These are phyloP conservation scores for Sitta carolinensis DNA, from an alignment of 2,797 vertebrate species.

Conservation along the genomic window DNA sequence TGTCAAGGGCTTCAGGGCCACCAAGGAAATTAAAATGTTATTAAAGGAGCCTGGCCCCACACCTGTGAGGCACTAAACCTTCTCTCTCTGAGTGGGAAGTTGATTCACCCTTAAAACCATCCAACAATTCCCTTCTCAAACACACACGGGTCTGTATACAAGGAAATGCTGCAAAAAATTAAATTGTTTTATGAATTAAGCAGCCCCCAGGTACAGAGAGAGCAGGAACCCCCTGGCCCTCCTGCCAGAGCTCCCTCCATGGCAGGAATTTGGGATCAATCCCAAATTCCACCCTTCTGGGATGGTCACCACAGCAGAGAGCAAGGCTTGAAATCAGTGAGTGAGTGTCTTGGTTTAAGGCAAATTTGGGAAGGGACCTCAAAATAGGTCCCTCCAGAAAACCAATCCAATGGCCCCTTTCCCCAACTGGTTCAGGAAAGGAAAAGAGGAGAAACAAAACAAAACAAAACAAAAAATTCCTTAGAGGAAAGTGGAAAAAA, in stretches of 20 bases:
- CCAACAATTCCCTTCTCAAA: neutral
- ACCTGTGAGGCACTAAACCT: neutral
- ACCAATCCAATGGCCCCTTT: too few species aligned
- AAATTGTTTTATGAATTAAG: fast-evolving
- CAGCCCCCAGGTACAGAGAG: fast-evolving
- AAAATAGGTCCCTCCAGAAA: too few species aligned
- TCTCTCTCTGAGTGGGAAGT: neutral
- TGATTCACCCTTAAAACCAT: neutral
- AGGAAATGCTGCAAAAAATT: neutral
- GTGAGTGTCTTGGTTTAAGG: too few species aligned
- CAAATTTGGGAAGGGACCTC: too few species aligned
- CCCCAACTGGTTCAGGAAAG: too few species aligned
- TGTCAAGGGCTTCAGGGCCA: neutral
- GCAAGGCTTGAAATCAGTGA: too few species aligned
- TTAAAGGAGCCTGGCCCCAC: neutral
- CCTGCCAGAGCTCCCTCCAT: neutral
- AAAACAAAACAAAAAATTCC: too few species aligned
- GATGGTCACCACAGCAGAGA: too few species aligned
- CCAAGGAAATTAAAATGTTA: neutral
- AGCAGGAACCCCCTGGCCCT: neutral
- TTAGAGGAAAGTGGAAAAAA: too few species aligned
- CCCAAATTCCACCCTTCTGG: too few species aligned
- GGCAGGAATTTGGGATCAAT: neutral
- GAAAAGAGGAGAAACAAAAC: too few species aligned
- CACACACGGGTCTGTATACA: neutral